Percentiles rank a stretch among this genome's conserved stretches.
Conservation (phyloP, 2,888 invertebrate species). For the Drosophila rubida region DNA sequence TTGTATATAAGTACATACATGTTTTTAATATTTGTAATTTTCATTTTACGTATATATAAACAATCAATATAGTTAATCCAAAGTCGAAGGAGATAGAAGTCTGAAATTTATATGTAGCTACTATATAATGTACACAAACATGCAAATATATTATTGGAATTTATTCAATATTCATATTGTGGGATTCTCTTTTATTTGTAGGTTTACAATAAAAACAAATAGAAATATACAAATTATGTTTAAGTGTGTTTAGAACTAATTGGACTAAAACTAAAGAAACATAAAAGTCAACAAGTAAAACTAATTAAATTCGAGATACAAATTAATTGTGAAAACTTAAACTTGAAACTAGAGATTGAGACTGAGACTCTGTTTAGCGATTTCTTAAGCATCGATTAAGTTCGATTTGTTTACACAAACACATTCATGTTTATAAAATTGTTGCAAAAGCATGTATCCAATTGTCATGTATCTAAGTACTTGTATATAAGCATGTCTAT, state of each 20-base stretch:
- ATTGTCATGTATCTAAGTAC: slow-evolving; percentile 54
- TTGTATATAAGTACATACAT: slow-evolving; percentile 27
- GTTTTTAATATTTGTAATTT: neutral
- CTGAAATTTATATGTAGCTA: slow-evolving; percentile 28
- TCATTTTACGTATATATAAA: slow-evolving; percentile 42
- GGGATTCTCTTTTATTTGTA: slow-evolving; percentile 5
- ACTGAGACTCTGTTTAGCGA: slow-evolving; percentile 31
- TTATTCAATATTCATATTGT: slow-evolving; percentile 14
- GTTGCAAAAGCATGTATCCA: slow-evolving; percentile 72
- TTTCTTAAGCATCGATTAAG: slow-evolving; percentile 40
- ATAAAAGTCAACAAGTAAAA: slow-evolving; percentile 63
- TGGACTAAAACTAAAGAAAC: slow-evolving; percentile 67
- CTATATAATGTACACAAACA: slow-evolving; percentile 39
- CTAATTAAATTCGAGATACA: slow-evolving; percentile 67
- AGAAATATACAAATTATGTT: slow-evolving; percentile 56
- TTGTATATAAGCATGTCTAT: slow-evolving; percentile 44
- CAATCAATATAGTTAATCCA: slow-evolving; percentile 47
- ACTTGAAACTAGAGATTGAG: slow-evolving; percentile 24
- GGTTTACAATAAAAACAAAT: slow-evolving; percentile 32
- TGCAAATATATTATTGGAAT: slow-evolving; percentile 33
- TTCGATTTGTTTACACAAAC: slow-evolving; percentile 35
- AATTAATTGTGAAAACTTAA: slow-evolving; percentile 57
- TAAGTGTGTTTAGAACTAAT: slow-evolving; percentile 45
- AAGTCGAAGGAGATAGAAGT: slow-evolving; percentile 20
- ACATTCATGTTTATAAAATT: slow-evolving; percentile 60